phyloP scores from a whole-genome alignment of 2,797 vertebrate species.

The Spatula clypeata region DNA sequence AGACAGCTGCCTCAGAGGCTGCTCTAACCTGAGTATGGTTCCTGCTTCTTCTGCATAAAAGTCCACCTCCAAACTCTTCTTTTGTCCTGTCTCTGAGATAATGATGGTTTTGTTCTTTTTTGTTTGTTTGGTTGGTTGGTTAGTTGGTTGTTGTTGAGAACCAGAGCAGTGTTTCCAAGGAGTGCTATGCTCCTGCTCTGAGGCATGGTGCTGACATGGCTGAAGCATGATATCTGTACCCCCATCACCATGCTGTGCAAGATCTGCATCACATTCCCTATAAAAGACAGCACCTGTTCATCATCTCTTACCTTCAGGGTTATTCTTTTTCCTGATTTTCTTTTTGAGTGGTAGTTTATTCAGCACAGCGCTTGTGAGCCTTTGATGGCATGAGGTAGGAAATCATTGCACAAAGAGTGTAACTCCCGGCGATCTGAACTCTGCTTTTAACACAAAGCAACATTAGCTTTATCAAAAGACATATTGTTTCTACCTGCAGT shows the following conservation, averaged over 20 bases:
- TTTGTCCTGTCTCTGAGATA: neutral
- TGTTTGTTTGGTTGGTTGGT: neutral
- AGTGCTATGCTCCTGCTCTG: neutral
- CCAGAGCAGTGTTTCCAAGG: neutral
- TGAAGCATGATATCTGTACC: neutral
- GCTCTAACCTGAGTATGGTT: fast-evolving
- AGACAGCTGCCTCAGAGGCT: fast-evolving
- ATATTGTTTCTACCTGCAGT: conserved; percentile 3
- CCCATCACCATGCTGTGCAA: fast-evolving
- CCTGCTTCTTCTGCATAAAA: neutral
- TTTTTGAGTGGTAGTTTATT: neutral
- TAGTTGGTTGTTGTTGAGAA: neutral
- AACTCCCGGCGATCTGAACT: conserved; percentile 3
- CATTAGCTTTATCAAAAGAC: conserved; percentile 28
- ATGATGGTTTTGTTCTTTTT: neutral
- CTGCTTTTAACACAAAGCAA: conserved; percentile 13
- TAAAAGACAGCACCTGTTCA: neutral
- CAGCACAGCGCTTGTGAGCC: neutral
- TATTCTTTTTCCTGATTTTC: neutral
- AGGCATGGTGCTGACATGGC: fast-evolving
- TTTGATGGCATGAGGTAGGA: neutral
- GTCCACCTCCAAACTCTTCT: neutral
- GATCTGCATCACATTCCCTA: neutral
- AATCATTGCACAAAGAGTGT: neutral
- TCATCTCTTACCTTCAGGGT: neutral